Conservation (phyloP, 2,113 vertebrate genomes). For the Tinamus guttatus region DNA sequence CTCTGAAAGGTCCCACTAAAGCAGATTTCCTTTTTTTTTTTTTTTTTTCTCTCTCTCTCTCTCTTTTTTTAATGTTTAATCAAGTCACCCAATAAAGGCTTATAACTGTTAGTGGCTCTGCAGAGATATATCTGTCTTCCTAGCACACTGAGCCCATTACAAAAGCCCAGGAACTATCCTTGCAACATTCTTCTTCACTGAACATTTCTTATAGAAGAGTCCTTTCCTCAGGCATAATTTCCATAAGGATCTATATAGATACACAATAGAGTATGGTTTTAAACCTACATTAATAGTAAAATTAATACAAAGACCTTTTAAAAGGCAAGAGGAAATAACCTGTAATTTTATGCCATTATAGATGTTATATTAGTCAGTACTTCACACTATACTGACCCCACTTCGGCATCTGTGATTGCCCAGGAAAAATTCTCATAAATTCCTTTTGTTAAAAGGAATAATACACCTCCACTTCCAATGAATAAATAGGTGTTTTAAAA, state of each 20-base stretch:
- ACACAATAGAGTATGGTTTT: neutral
- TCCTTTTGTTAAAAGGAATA: neutral
- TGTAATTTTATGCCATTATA: neutral
- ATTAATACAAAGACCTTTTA: neutral
- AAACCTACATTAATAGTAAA: neutral
- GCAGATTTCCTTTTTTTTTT: slow-evolving; percentile 20
- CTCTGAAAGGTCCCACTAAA: slow-evolving; percentile 54
- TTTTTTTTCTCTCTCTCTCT: neutral
- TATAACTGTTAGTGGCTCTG: neutral
- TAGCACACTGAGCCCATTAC: neutral
- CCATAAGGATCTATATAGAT: neutral
- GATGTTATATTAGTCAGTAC: neutral
- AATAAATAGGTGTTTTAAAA: neutral
- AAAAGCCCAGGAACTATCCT: neutral
- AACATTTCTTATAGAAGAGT: neutral
- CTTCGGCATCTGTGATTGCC: neutral
- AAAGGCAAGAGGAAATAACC: neutral
- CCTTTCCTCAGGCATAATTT: neutral
- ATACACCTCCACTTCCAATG: neutral
- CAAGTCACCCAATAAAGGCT: slow-evolving; percentile 7
- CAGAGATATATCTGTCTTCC: neutral
- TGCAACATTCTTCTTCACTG: neutral
- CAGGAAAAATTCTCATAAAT: neutral
- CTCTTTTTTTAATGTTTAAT: slow-evolving; percentile 40
- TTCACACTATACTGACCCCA: neutral